These are phyloP conservation scores for Riptortus pedestris DNA, from an alignment of 1,140 invertebrate species.

Conservation along the genomic window DNA sequence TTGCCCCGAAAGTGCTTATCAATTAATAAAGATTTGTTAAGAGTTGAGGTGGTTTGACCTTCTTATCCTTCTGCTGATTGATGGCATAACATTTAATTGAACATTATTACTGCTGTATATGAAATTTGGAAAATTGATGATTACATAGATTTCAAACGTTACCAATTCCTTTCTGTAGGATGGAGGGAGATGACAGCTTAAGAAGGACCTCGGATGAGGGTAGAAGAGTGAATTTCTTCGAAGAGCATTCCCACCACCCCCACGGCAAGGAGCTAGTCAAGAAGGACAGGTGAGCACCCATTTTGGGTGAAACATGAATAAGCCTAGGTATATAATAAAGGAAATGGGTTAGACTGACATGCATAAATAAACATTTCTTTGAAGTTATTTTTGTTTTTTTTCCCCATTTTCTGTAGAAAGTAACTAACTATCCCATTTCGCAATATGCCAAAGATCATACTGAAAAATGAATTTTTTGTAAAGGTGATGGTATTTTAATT, in stretches of 20 bases:
- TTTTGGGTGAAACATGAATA: neutral
- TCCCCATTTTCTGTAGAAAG: neutral
- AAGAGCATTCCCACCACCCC: neutral
- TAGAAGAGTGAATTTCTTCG: conserved; percentile 21
- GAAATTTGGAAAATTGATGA: too few relatives aligned
- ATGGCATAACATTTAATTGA: too few relatives aligned
- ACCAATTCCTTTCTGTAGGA: too few relatives aligned
- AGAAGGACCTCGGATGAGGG: conserved; percentile 7
- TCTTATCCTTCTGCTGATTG: too few relatives aligned
- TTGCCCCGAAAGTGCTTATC: too few relatives aligned
- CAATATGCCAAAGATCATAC: neutral
- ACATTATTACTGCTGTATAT: too few relatives aligned
- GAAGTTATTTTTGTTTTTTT: neutral
- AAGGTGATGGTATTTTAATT: too few relatives aligned
- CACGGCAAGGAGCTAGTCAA: neutral
- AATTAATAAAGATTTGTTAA: too few relatives aligned
- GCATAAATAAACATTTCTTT: neutral
- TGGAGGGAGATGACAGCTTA: neutral
- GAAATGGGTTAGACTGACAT: neutral
- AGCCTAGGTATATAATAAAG: neutral
- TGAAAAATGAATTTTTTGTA: neutral
- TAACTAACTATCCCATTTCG: neutral
- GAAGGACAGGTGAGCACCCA: conserved; percentile 1
- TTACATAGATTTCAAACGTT: too few relatives aligned
- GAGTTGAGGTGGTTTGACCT: too few relatives aligned